phyloP scores from a whole-genome alignment of 2,113 vertebrate species.

The Lycocorax pyrrhopterus region DNA sequence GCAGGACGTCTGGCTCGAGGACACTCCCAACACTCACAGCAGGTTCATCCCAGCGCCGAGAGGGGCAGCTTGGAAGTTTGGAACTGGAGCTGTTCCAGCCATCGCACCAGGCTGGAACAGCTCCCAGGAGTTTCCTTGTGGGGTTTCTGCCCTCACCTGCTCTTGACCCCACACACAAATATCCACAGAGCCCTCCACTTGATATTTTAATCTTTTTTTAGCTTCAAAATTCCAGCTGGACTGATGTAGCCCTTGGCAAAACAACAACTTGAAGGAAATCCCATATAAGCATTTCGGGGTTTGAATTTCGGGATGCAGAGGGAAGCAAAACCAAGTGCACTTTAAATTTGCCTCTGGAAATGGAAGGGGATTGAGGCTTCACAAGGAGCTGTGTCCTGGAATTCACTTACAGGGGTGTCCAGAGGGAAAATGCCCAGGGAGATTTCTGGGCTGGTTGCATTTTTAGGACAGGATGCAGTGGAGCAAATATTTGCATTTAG shows the following conservation, averaged over 20 bases:
- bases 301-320: neutral
- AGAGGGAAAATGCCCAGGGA: neutral
- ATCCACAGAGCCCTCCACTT: neutral
- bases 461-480: neutral
- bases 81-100: neutral
- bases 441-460: neutral
- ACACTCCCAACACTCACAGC: neutral
- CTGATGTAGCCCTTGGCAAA: neutral
- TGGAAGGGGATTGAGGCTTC: neutral
- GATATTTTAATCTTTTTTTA: neutral
- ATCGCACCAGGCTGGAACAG: neutral
- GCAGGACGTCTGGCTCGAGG: neutral
- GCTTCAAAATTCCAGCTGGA: neutral
- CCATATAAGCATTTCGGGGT: neutral
- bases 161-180: neutral
- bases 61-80: neutral
- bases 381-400: neutral
- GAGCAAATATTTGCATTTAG: neutral
- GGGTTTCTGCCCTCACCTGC: neutral
- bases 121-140: neutral
- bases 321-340: neutral
- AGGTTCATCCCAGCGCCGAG: neutral
- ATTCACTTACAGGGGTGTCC: neutral
- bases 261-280: neutral
- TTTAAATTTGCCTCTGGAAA: neutral